phyloP scores from a whole-genome alignment of 2,888 invertebrate genomes.

The Trachelus tabidus region DNA sequence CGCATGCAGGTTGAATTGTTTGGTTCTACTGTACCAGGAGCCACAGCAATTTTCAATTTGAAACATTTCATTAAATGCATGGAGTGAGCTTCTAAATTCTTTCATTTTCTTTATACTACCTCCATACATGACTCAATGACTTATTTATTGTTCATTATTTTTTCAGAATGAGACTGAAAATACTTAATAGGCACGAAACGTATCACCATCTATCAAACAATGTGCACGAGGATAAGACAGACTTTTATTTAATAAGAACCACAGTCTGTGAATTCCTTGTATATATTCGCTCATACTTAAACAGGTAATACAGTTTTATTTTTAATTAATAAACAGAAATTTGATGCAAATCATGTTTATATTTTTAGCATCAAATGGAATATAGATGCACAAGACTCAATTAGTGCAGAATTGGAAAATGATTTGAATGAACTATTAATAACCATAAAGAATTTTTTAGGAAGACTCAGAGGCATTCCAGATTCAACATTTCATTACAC shows the following conservation, averaged over 20 bases:
- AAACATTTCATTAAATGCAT: conserved; percentile 50
- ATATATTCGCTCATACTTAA: conserved; percentile 48
- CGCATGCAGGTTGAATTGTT: conserved; percentile 42
- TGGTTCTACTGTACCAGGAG: conserved; percentile 38
- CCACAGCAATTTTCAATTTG: conserved; percentile 47
- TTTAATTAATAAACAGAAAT: not conserved
- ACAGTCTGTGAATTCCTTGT: conserved; percentile 47
- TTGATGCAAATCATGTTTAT: conserved; percentile 1
- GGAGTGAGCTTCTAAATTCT: conserved; percentile 41
- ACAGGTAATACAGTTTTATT: conserved; percentile 36
- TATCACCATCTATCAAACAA: conserved; percentile 20
- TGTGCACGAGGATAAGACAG: conserved; percentile 20
- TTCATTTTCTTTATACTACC: not conserved
- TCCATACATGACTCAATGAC: not conserved
- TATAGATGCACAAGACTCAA: conserved; percentile 33
- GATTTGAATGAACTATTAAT: conserved; percentile 47
- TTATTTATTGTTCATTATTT: not conserved
- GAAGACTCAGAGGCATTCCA: conserved; percentile 54
- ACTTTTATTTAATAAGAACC: conserved; percentile 45
- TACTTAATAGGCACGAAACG: conserved; percentile 44
- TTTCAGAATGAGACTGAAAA: conserved; percentile 47
- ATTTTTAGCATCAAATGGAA: conserved; percentile 48
- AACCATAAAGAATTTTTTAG: conserved; percentile 46
- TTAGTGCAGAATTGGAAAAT: conserved; percentile 42
- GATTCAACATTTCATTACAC: conserved; percentile 63